Evolutionary conservation across 2,888 invertebrate species (phyloP).

Genomic region (Apoda limacodes): DNA sequence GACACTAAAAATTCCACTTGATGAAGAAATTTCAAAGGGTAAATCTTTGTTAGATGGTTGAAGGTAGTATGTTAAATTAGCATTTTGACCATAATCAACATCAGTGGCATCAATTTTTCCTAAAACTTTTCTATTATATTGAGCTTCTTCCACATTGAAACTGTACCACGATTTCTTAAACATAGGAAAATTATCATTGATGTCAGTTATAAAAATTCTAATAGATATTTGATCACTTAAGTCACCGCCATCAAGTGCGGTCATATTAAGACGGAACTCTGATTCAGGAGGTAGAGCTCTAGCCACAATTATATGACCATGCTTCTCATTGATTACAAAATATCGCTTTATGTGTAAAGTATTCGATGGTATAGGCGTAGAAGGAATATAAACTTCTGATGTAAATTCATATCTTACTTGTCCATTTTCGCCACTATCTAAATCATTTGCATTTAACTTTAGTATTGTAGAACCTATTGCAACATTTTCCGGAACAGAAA

Average conservation of each 20-base stretch:
- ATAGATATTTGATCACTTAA: constrained; percentile 77
- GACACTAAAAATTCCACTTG: constrained; percentile 77
- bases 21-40: constrained; percentile 79
- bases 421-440: constrained; percentile 78
- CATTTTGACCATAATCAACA: constrained; percentile 83
- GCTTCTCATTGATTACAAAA: constrained; percentile 80
- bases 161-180: constrained; percentile 87
- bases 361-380: constrained; percentile 45
- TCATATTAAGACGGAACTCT: constrained; percentile 79
- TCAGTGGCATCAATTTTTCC: constrained; percentile 85
- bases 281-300: constrained; percentile 79
- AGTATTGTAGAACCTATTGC: constrained; percentile 77
- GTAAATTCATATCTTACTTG: constrained; percentile 78
- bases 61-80: constrained; percentile 80
- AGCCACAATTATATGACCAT: constrained; percentile 81
- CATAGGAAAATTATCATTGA: constrained; percentile 87
- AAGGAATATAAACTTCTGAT: constrained; percentile 75
- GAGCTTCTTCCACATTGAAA: constrained; percentile 85
- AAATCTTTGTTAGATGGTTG: constrained; percentile 53
- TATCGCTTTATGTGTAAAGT: constrained; percentile 70
- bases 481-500: constrained; percentile 79
- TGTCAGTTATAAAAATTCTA: constrained; percentile 79
- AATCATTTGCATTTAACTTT: constrained; percentile 78
- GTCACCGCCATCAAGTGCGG: constrained; percentile 82
- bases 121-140: constrained; percentile 76